Percentiles rank a stretch among this genome's conserved stretches.
Conservation (phyloP, 2,888 invertebrate species). For the Trachelus iudaicus region DNA sequence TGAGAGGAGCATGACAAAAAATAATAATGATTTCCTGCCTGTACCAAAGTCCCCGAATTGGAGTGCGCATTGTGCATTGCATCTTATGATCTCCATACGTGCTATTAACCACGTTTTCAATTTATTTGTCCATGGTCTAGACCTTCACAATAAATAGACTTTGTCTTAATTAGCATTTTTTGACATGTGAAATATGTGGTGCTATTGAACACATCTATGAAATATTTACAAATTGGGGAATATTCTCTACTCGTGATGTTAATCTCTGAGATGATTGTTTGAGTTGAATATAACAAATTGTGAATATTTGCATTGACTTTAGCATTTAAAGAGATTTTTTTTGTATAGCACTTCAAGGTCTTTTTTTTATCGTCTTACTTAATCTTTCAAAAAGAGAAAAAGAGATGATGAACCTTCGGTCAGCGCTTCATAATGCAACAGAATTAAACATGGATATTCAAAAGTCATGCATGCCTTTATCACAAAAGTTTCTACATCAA, state of each 20-base stretch:
- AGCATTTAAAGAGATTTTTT: neutral
- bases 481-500: neutral
- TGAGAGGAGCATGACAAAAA: neutral
- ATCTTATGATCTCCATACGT: neutral
- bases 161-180: neutral
- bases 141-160: neutral
- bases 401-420: neutral
- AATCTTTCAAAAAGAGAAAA: neutral
- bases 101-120: neutral
- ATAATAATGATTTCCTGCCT: conserved; percentile 11
- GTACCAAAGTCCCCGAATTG: neutral
- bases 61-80: neutral
- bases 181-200: neutral
- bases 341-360: neutral
- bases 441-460: neutral
- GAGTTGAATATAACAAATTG: neutral
- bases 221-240: neutral
- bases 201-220: neutral
- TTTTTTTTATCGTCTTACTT: neutral
- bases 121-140: neutral
- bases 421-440: neutral
- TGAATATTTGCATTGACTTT: too few species aligned
- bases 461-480: conserved; percentile 10
- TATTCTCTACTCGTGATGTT: neutral
- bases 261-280: neutral